Base-by-base conservation (phyloP, 1,140 invertebrate genomes). In the Zaprionus ghesquierei region DNA sequence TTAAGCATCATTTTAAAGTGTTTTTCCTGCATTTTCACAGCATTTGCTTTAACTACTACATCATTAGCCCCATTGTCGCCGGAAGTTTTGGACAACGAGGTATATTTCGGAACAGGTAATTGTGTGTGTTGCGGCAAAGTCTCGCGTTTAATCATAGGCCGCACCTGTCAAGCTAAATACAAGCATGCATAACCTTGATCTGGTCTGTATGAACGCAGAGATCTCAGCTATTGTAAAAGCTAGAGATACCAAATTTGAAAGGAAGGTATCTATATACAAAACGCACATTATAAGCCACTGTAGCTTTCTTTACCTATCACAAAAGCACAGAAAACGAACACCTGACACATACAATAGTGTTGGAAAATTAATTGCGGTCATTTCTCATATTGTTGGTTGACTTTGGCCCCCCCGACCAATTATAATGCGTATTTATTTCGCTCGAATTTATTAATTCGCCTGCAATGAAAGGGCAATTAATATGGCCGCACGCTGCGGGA, bases 71-170 rank as follows among this genome's bases (percentile, higher is more conserved):
- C 50, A 20, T 61, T 73, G 70, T 73, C 49, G 20, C 63, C 70
- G 70, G 70, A 73, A 55, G 70, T 61, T n/a, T 59, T 65, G 54
- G 15, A 71, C 54, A 65, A 71, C 53, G 58, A 15, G 31, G 44
- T 9, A 46, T 71, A 65, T 65, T 65, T 49, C 3, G 15, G n/a
- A 6, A 41, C 3, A n/a, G 54, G 13, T 23, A 31, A 31, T 22
- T 25, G n/a, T 22, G 5, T 49, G 12, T 49, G 44, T 18, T 49
- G 1, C n/a, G n/a, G 4, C n/a, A 0, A 35, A 4, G 2, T 35
- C 12, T 35, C 1, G 33, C 13, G 12, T 13, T 13, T 13, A 27
- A 2, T 27, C n/a, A n/a, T n/a, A n/a, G n/a, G n/a, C n/a, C n/a
- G n/a, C n/a, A n/a, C n/a, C n/a, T n/a, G n/a, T n/a, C n/a, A n/a